Percentiles rank a stretch among this genome's conserved stretches.
Evolutionary conservation across 2,888 invertebrate species (phyloP).

Genomic region (Ennomos fuscantarius): DNA sequence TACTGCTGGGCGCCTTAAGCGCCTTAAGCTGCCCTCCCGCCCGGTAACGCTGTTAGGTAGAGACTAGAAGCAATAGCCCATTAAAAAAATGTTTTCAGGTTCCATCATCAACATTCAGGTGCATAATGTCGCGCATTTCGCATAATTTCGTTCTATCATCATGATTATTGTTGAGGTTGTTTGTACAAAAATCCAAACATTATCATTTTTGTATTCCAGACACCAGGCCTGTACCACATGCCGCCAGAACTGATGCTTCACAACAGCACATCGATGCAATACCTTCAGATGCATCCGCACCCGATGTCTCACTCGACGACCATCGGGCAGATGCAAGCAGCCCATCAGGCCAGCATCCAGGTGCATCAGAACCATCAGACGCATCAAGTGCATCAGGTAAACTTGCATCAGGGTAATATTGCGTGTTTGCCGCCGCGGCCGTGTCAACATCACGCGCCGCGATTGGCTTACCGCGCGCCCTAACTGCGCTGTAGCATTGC

Average conservation of each 20-base stretch:
- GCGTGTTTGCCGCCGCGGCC: conserved; percentile 41
- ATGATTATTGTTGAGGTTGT: too few relatives aligned
- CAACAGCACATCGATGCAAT: conserved; percentile 75
- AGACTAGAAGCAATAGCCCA: too few relatives aligned
- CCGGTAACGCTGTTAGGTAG: too few relatives aligned
- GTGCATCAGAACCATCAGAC: conserved; percentile 27
- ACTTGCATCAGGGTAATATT: conserved; percentile 21
- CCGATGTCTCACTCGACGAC: conserved; percentile 53
- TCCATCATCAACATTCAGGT: too few relatives aligned
- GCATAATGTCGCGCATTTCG: too few relatives aligned
- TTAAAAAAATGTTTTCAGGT: too few relatives aligned
- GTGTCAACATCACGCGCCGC: conserved; percentile 63
- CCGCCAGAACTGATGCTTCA: conserved; percentile 80
- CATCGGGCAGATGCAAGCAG: conserved; percentile 46
- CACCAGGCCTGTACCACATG: conserved; percentile 79
- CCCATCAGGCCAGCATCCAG: conserved; percentile 47
- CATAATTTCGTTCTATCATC: too few relatives aligned
- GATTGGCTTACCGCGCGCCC: conserved; percentile 52
- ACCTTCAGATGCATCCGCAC: conserved; percentile 72
- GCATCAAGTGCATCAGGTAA: conserved; percentile 37
- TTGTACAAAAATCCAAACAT: too few relatives aligned
- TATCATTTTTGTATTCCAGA: conserved; percentile 49
- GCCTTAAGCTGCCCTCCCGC: too few relatives aligned
- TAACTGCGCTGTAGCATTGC: conserved; percentile 44
- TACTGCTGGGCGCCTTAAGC: too few relatives aligned